phyloP scores from a whole-genome alignment of 2,113 vertebrate species.

The Mystacornis crossleyi region DNA sequence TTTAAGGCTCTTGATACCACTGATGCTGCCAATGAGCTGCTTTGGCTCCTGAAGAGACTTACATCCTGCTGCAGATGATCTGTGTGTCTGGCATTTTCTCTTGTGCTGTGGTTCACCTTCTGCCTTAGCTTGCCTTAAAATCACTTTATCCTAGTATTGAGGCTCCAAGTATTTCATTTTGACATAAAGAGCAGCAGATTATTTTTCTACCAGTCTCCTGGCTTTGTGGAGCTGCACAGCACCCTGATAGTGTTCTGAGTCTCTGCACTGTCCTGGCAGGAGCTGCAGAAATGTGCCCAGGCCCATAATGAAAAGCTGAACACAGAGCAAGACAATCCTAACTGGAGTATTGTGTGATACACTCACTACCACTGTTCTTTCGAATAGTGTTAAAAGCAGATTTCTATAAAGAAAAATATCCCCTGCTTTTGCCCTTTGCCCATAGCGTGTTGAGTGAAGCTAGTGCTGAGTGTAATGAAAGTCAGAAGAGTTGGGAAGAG shows the following conservation, averaged over 20 bases:
- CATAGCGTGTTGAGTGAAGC: not conserved
- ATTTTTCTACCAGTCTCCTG: not conserved
- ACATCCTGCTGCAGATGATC: not conserved
- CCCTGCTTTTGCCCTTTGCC: not conserved
- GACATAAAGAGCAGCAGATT: not conserved
- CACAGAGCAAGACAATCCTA: not conserved
- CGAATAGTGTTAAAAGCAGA: not conserved
- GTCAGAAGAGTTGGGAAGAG: not conserved
- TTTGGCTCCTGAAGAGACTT: not conserved
- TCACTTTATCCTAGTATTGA: not conserved
- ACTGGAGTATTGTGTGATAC: not conserved
- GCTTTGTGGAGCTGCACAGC: not conserved
- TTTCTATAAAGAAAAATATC: not conserved
- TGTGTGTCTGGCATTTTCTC: not conserved
- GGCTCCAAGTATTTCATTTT: not conserved
- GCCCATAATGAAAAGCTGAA: not conserved
- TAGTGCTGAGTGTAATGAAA: not conserved
- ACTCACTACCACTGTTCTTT: not conserved
- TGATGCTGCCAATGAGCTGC: not conserved
- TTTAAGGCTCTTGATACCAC: not conserved
- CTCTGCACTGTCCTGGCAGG: not conserved
- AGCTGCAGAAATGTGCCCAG: not conserved
- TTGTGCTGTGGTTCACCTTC: not conserved
- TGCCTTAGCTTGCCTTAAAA: not conserved
- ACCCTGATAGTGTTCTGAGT: not conserved